Evolutionary conservation across 1,140 invertebrate genomes (phyloP).

Genomic region (Coptotermes formosanus): DNA sequence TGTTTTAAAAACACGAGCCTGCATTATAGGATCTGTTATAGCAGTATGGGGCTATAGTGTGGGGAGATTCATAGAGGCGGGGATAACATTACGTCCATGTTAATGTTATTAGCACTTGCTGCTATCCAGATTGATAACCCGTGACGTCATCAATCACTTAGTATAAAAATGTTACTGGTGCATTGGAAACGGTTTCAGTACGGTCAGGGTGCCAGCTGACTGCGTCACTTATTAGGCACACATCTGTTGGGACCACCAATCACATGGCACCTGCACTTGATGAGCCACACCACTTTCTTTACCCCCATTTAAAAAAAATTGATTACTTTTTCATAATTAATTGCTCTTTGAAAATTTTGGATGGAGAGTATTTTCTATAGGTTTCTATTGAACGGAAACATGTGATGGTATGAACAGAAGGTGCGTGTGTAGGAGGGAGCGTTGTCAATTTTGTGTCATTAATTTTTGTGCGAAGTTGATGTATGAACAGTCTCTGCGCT

Average conservation of each 20-base stretch:
- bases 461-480: neutral
- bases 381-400: neutral
- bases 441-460: neutral
- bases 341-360: neutral
- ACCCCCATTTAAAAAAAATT: neutral
- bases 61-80: neutral
- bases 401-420: neutral
- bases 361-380: too few species aligned
- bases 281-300: neutral
- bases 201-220: slow-evolving; percentile 14
- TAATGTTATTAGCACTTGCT: slow-evolving; percentile 23
- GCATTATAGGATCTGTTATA: too few species aligned
- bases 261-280: slow-evolving; percentile 22
- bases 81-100: neutral
- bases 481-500: neutral
- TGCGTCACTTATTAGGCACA: neutral
- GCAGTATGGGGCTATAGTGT: too few species aligned
- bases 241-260: neutral
- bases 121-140: slow-evolving; percentile 26
- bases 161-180: slow-evolving; percentile 5
- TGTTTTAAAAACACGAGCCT: too few species aligned
- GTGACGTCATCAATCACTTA: slow-evolving; percentile 27
- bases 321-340: slow-evolving; percentile 3
- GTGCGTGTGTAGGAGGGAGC: neutral
- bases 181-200: neutral